Percentiles rank a stretch among this genome's conserved stretches.
Evolutionary conservation across 1,140 invertebrate genomes (phyloP).

Genomic region (Zaprionus taronus): DNA sequence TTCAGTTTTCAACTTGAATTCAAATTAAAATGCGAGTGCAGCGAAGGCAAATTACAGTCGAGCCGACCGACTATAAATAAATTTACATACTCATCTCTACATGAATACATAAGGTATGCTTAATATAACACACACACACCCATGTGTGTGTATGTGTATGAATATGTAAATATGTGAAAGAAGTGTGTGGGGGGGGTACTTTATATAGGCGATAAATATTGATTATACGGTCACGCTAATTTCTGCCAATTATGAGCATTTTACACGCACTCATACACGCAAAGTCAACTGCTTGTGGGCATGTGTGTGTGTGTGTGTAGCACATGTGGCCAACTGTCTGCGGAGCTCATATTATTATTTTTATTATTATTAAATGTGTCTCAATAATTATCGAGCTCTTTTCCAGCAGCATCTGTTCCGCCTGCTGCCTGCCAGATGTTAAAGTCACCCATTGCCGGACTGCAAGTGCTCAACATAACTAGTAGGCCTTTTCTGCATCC

Average conservation of each 20-base stretch:
- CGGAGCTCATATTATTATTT: slow-evolving; percentile 62
- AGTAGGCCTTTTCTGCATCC: slow-evolving; percentile 2
- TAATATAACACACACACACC: slow-evolving; percentile 20
- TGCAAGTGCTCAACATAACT: slow-evolving; percentile 41
- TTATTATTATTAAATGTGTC: slow-evolving; percentile 77
- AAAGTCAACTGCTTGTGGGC: slow-evolving; percentile 1
- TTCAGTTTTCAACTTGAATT: slow-evolving; percentile 74
- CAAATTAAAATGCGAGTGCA: slow-evolving; percentile 76
- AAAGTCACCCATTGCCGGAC: slow-evolving; percentile 36
- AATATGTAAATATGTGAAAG: slow-evolving; percentile 37
- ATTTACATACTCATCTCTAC: slow-evolving; percentile 36
- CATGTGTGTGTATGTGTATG: not conserved
- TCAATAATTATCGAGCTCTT: slow-evolving; percentile 68
- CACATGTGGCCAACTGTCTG: slow-evolving; percentile 33
- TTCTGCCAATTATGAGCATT: slow-evolving; percentile 76
- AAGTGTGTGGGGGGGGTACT: slow-evolving; percentile 12
- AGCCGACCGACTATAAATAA: slow-evolving; percentile 33
- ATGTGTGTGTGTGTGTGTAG: slow-evolving; percentile 2
- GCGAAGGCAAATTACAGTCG: slow-evolving; percentile 63
- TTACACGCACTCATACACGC: slow-evolving; percentile 29
- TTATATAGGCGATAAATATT: slow-evolving; percentile 74
- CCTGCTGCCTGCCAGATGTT: slow-evolving; percentile 45
- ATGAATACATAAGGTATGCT: slow-evolving; percentile 18
- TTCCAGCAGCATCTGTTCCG: slow-evolving; percentile 30
- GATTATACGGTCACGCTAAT: slow-evolving; percentile 74